Evolutionary conservation across 2,797 vertebrate genomes (phyloP), one percentile per base, ranked within the genome.

Genomic region (Chrosomus eos): DNA sequence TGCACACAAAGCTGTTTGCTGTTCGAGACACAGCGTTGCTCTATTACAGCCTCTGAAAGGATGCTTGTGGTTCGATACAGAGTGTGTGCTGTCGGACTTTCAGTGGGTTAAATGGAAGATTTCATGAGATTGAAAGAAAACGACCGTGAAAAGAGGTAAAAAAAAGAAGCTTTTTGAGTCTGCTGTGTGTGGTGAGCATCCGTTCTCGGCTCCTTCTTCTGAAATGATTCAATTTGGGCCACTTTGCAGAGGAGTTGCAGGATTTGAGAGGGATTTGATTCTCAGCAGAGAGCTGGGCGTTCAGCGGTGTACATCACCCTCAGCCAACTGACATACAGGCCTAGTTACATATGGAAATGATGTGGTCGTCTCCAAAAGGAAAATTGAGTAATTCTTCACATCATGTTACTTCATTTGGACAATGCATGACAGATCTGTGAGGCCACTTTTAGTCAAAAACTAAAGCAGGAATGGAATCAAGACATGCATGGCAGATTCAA

Each of bases 221-320:
- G 71, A 81, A 86, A 82, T 85, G 73, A 81, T 88, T 85, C 71
- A 85, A 73, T 75, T 85, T 83, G 58, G 76, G 81, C 36, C 80
- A 83, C 75, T 78, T 87, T 73, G 73, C 80, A 72, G 62, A 80
- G 55, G 77, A 84, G 78, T 51, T 71, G 75, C 81, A 64, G 77
- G 58, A 83, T 71, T 81, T 71, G 26, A 81, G 77, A 62, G 36
- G 67, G 75, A 71, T 82, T 82, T 86, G 70, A 88, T 86, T 84
- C 74, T 85, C 82, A 77, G 28, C 73, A 73, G 80, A 86, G 51
- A 73, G 43, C 40, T n/a, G n/a, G 31, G 71, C 11, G 14, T 68
- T 81, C 9, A 43, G 48, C 74, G 70, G 62, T 75, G 67, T 67
- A 88, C 53, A 82, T n/a, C 58, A 70, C 62, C 55, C 75, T 80